phyloP scores from a whole-genome alignment of 2,888 invertebrate species.

The Bruchidius siliquastri region DNA sequence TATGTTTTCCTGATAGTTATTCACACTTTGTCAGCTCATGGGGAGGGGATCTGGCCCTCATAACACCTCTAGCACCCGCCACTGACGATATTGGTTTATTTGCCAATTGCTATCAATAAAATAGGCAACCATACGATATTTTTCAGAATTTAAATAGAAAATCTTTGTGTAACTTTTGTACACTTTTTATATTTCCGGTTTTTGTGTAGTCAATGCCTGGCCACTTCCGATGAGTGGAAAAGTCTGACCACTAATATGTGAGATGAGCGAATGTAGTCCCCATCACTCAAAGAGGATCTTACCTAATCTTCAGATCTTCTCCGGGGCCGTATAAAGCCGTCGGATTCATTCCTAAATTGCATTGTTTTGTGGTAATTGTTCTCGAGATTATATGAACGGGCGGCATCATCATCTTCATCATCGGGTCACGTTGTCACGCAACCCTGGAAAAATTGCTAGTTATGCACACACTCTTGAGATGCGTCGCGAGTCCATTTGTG shows the following conservation, averaged over 20 bases:
- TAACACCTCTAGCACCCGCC: too few species aligned
- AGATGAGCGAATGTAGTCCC: not conserved
- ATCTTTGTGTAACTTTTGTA: too few species aligned
- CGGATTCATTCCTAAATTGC: not conserved
- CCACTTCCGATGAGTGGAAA: not conserved
- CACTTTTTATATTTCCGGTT: too few species aligned
- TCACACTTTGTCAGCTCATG: too few species aligned
- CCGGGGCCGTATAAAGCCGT: not conserved
- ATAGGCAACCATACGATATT: too few species aligned
- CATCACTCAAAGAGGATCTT: not conserved
- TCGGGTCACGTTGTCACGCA: not conserved
- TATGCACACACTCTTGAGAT: not conserved
- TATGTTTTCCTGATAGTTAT: too few species aligned
- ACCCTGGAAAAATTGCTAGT: not conserved
- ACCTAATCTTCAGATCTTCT: not conserved
- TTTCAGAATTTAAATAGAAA: too few species aligned
- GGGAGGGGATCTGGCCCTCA: too few species aligned
- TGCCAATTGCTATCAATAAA: too few species aligned
- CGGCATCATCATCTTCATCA: not conserved
- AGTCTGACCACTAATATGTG: not conserved
- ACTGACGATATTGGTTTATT: too few species aligned
- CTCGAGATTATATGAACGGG: not conserved
- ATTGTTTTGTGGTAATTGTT: slow-evolving; percentile 2
- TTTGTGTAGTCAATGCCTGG: too few species aligned
- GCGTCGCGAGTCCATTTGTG: not conserved